Evolutionary conservation across 2,113 vertebrate species (phyloP).

Genomic region (Galeopterus variegatus): DNA sequence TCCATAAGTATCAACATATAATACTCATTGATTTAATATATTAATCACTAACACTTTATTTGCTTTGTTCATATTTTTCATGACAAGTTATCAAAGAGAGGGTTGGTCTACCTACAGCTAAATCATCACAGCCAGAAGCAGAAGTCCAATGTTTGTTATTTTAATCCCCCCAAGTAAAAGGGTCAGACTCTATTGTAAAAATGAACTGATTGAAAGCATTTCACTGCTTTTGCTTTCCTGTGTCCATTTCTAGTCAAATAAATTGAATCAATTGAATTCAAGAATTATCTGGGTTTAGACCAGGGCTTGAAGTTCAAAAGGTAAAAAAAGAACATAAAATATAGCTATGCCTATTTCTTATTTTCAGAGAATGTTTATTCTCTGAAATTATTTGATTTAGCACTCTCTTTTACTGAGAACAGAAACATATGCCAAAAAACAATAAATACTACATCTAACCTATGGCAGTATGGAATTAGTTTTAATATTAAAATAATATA

Average conservation of each 20-base stretch:
- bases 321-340: too few species aligned
- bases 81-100: neutral
- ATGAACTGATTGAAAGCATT: neutral
- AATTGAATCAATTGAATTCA: neutral
- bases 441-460: neutral
- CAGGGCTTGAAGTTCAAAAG: neutral
- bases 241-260: neutral
- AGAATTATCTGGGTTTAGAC: neutral
- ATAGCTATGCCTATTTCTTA: neutral
- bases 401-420: neutral
- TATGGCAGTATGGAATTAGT: neutral
- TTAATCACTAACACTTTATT: neutral
- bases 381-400: neutral
- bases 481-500: neutral
- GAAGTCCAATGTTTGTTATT: neutral
- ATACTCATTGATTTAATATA: neutral
- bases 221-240: neutral
- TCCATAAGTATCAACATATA: accelerated
- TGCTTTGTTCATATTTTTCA: neutral
- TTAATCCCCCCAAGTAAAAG: neutral
- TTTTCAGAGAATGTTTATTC: neutral
- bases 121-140: accelerated
- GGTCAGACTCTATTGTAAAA: neutral
- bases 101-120: neutral
- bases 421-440: neutral